Evolutionary conservation across 2,888 invertebrate genomes (phyloP), one percentile per base, ranked within the genome.

Genomic region (Yponomeuta malinellus): DNA sequence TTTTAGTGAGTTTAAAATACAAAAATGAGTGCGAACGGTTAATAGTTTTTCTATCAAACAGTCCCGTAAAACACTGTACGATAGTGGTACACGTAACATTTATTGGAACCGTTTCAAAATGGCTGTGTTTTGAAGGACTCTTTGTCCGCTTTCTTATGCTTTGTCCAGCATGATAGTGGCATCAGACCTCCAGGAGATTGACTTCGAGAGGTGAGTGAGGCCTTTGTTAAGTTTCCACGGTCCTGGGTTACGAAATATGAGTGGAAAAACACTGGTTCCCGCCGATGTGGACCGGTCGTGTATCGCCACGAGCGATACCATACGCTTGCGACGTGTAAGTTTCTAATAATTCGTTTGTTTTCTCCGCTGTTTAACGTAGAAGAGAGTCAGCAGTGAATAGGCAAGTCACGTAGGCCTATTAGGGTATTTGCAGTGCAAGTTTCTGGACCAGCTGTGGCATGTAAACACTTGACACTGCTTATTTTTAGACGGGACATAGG

Each of bases 71-170:
- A 87, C 85, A 84, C 81, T 83, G 79, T 81, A 84, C 80, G 76
- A 76, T 82, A 78, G 83, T 78, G 77, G 85, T 86, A 88, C 89
- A 91, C 89, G 90, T 90, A 92, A 90, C 91, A 90, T 90, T 90
- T 86, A 79, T 88, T 84, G 75, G 86, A 84, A 90, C 90, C 80
- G 90, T 92, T 93, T 92, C 95, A 95, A 95, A 94, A 95, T 95
- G 95, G 94, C 94, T 94, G 95, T 93, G 93, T 93, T 93, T 94
- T 94, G 94, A 94, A 93, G 93, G 93, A 93, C 93, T 91, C 93
- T 94, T 94, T 94, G 92, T 93, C 90, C 94, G 88, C 89, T 93
- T 94, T 94, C 93, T 87, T 89, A 81, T 86, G 85, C 93, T 93
- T 93, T 91, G 93, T 93, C 92, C 94, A 95, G 93, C 93, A 95